Evolutionary conservation across 2,797 vertebrate genomes (phyloP).

Genomic region (Scomberomorus guttatus): DNA sequence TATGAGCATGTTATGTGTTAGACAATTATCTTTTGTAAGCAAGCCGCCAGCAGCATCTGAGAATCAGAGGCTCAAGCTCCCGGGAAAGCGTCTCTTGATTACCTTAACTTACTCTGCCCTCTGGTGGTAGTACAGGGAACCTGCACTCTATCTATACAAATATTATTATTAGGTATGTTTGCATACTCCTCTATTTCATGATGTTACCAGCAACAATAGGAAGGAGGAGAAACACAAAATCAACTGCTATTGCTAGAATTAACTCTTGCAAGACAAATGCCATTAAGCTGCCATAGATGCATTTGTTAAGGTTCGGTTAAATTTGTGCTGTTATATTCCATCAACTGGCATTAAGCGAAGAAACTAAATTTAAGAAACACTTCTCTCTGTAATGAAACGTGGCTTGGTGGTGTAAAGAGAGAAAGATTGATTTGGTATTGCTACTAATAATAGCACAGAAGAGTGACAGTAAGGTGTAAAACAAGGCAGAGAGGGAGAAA

Average conservation of each 20-base stretch:
- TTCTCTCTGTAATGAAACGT: neutral
- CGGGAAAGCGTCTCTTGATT: neutral
- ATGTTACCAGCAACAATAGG: neutral
- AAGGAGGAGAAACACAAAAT: neutral
- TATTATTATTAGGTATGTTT: neutral
- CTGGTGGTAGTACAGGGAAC: constrained; percentile 59
- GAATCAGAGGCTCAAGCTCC: neutral
- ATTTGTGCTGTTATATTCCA: neutral
- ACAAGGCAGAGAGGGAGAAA: neutral
- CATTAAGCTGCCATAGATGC: neutral
- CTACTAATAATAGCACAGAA: neutral
- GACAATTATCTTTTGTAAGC: neutral
- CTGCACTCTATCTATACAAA: neutral
- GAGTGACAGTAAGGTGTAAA: neutral
- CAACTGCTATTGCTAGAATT: no score
- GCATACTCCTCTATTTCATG: neutral
- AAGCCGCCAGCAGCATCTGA: neutral
- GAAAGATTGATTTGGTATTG: neutral
- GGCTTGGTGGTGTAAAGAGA: neutral
- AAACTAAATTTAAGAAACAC: neutral
- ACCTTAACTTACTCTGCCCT: constrained; percentile 51
- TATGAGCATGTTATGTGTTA: no score
- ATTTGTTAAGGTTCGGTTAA: neutral
- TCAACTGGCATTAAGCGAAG: neutral
- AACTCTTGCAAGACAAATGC: no score